phyloP scores from a whole-genome alignment of 1,140 invertebrate species.

The Chymomyza costata region DNA sequence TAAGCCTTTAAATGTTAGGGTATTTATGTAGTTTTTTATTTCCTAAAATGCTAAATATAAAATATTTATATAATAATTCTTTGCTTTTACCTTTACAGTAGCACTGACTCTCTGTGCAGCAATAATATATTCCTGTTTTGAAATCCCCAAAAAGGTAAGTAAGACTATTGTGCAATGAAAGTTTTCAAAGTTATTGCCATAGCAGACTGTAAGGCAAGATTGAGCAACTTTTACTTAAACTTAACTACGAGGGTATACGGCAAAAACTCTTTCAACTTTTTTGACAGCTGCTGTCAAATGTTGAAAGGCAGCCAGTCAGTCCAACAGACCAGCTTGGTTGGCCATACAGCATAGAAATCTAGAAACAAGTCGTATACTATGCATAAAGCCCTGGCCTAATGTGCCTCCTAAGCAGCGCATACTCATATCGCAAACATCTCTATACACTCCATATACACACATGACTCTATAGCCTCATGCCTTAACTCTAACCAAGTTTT shows the following conservation, averaged over 20 bases:
- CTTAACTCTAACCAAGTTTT: constrained; percentile 55
- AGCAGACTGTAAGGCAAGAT: constrained; percentile 21
- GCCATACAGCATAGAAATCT: constrained; percentile 49
- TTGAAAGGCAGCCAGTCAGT: constrained; percentile 64
- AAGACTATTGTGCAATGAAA: too few relatives aligned
- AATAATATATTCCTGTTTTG: too few relatives aligned
- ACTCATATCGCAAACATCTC: constrained; percentile 47
- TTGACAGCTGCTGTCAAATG: constrained; percentile 72
- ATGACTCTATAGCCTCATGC: constrained; percentile 22
- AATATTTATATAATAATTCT: too few relatives aligned
- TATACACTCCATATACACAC: constrained; percentile 28
- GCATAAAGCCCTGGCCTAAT: constrained; percentile 34
- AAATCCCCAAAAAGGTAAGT: too few relatives aligned
- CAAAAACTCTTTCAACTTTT: constrained; percentile 69
- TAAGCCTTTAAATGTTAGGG: too few relatives aligned
- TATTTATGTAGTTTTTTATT: too few relatives aligned
- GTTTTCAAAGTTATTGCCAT: too few relatives aligned
- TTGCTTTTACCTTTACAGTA: too few relatives aligned
- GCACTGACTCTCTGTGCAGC: too few relatives aligned
- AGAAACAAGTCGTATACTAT: constrained; percentile 60
- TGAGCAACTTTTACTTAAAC: constrained; percentile 57
- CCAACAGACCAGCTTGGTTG: constrained; percentile 25
- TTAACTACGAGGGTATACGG: constrained; percentile 33
- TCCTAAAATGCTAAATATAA: too few relatives aligned
- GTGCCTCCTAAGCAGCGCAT: constrained; percentile 26